Base-by-base conservation (phyloP, 1,140 invertebrate genomes). In the Hirudo medicinalis region DNA sequence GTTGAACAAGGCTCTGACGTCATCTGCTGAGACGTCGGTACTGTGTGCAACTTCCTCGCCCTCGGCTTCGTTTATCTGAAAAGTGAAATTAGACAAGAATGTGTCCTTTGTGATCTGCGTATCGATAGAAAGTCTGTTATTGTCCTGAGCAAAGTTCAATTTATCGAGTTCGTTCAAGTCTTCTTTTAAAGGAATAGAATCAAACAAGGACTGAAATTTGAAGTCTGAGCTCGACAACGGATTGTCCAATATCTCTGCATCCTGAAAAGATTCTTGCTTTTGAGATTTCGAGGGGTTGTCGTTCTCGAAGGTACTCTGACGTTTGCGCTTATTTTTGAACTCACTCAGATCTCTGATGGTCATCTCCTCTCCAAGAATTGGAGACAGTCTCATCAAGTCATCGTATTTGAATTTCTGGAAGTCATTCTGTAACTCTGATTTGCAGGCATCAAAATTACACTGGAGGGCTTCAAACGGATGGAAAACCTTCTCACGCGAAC, bases 51-150 rank as follows among this genome's bases (percentile, higher is more conserved):
- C 11, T 63, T 63, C 57, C 19, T 63, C 57, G 11, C 57, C 57
- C 0, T 63, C 57, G 57, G 57, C 8, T 63, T 22, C 22, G 57
- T 63, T 63, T 4, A 63, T 32, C 29, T 63, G 57, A 32, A 63
- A 63, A 32, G 57, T 63, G 57, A 63, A 63, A 63, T 63, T 63
- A n/a, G 57, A 63, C 22, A 63, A 20, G 29, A 63, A 63, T 11
- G 57, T 63, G 57, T 63, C 57, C 11, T 63, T 63, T 22, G 57
- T 63, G 57, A 63, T 63, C 11, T 22, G 22, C 22, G 29, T 11
- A 19, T 22, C 22, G 22, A 25, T 22, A 1, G 57, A 63, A 63
- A 25, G 22, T 32, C 29, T 63, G 17, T 63, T 32, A 22, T 25
- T 32, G 4, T 25, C 22, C 22, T 25, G 29, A 63, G 22, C 57